Conservation (phyloP, 2,113 vertebrate species). For the Pachypanchax playfairii region DNA sequence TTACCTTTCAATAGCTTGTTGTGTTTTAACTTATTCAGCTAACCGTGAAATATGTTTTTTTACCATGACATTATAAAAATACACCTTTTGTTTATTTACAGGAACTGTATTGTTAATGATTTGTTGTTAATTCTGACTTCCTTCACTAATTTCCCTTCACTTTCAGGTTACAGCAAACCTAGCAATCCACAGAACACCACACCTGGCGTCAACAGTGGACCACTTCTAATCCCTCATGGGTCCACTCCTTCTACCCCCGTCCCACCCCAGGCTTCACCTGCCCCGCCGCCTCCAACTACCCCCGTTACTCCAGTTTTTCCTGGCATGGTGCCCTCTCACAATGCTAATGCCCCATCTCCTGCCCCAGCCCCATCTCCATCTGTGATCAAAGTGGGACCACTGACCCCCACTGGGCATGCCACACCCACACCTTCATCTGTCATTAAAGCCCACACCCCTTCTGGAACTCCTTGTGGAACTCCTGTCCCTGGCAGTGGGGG, state of each 20-base stretch:
- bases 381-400: slow-evolving; percentile 79
- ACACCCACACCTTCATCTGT: slow-evolving; percentile 78
- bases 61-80: slow-evolving; percentile 1
- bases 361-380: slow-evolving; percentile 78
- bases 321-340: slow-evolving; percentile 84
- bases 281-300: slow-evolving; percentile 81
- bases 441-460: slow-evolving; percentile 81
- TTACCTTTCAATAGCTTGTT: slow-evolving; percentile 21
- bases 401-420: slow-evolving; percentile 68
- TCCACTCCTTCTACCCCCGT: slow-evolving; percentile 85
- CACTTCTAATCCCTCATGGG: slow-evolving; percentile 85
- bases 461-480: slow-evolving; percentile 79
- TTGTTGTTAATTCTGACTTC: neutral
- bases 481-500: slow-evolving; percentile 71
- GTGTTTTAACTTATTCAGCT: slow-evolving; percentile 9
- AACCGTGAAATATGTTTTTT: slow-evolving; percentile 16
- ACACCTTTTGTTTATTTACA: neutral
- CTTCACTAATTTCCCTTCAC: slow-evolving; percentile 47
- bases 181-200: slow-evolving; percentile 83
- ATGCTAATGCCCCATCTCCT: slow-evolving; percentile 60
- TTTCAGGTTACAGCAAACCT: slow-evolving; percentile 88
- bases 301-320: slow-evolving; percentile 87
- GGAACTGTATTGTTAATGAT: no score
- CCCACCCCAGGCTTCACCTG: slow-evolving; percentile 82
- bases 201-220: slow-evolving; percentile 71